Base-by-base conservation (phyloP, 2,888 invertebrate species). In the Formica aserva region DNA sequence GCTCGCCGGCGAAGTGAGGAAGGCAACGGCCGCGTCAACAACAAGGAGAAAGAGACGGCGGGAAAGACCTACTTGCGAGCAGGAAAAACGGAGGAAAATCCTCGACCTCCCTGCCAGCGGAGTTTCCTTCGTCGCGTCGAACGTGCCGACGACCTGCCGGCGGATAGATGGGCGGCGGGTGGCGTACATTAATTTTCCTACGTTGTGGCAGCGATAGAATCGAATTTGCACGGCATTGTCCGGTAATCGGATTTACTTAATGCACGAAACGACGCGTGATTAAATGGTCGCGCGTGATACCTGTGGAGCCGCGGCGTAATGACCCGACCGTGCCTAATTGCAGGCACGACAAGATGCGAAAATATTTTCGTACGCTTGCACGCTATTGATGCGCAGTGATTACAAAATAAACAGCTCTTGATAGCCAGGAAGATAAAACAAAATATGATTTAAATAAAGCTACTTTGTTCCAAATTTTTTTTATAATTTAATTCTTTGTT, bases 211-310 rank as follows among this genome's bases (percentile, higher is more conserved):
- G 72, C 83, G 63, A 55, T 35, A 78, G 75, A 88, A 87, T 84
- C 87, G 85, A 88, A 88, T 85, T 85, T 80, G 81, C 32, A 45
- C 76, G 74, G 74, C 77, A 76, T 84, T 84, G 83, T 66, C 38
- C 76, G 69, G 65, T 90, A 89, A 88, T 89, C 86, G 84, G 83
- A 85, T 89, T 89, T 85, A 85, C 71, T 90, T 88, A 85, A 90
- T 86, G 88, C 86, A 78, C 76, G 80, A 85, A 89, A 89, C 85
- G 90, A 84, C 83, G 86, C 84, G 86, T 63, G 84, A 83, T 85
- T 87, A 81, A 88, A 84, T 83, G 82, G 65, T 57, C 78, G 72
- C 78, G 78, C 78, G 78, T 72, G 78, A 78, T 78, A 78, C 74
- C 72, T 72, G 78, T 72, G 72, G 41, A 71, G 55, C 60, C 75